Percentiles rank a stretch among this genome's conserved stretches.
Conservation (phyloP, 1,140 invertebrate genomes). For the Idris sp. region DNA sequence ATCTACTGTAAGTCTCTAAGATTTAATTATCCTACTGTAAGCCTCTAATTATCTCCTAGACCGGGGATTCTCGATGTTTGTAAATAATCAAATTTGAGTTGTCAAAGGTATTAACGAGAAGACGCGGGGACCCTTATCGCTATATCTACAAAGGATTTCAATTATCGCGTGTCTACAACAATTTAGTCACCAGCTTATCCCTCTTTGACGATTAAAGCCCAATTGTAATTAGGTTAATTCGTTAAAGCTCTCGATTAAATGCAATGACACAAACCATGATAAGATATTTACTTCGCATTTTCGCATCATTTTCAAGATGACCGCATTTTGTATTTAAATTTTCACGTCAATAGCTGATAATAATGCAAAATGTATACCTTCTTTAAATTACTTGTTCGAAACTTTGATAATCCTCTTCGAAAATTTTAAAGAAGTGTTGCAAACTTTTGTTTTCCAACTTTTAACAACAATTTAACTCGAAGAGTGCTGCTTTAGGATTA, state of each 20-base stretch:
- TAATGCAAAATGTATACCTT: too few relatives aligned
- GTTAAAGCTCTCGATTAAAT: conserved; percentile 46
- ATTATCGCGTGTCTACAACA: conserved; percentile 49
- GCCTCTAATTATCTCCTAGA: too few relatives aligned
- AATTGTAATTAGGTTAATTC: conserved; percentile 49
- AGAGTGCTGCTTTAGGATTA: too few relatives aligned
- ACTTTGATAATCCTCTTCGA: too few relatives aligned
- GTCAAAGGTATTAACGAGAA: conserved; percentile 44
- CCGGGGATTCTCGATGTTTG: too few relatives aligned
- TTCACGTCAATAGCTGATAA: too few relatives aligned
- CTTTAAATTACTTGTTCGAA: too few relatives aligned
- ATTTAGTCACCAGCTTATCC: conserved; percentile 42
- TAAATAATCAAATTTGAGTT: conserved; percentile 28
- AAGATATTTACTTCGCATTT: conserved; percentile 38
- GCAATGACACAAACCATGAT: conserved; percentile 21
- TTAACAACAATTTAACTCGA: too few relatives aligned
- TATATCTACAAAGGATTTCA: conserved; percentile 52
- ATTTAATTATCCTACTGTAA: too few relatives aligned
- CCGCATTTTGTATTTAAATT: not conserved
- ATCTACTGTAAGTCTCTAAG: not conserved
- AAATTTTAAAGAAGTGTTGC: too few relatives aligned
- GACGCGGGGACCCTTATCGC: not conserved
- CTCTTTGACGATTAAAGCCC: conserved; percentile 35
- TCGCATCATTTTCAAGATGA: too few relatives aligned
- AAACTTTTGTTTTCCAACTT: not conserved